Conservation (phyloP, 1,140 invertebrate genomes). For the Penaeus indicus region DNA sequence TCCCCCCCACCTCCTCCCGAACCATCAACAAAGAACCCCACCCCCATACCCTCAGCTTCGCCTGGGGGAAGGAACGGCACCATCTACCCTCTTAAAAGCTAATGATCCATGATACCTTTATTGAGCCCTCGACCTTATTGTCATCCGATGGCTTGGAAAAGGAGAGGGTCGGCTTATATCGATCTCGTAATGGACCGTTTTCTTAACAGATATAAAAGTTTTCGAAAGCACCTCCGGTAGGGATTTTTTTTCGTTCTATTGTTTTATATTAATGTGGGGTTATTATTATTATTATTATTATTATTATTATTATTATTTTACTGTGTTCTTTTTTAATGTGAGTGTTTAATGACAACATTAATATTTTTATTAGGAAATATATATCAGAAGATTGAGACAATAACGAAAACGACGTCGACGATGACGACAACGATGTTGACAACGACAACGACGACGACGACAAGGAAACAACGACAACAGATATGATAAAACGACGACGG, state of each 20-base stretch:
- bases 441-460: too few relatives aligned
- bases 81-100: slow-evolving; percentile 44
- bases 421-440: too few relatives aligned
- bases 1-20: too few relatives aligned
- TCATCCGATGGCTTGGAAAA: slow-evolving; percentile 44
- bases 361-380: too few relatives aligned
- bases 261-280: slow-evolving; percentile 5
- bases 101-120: slow-evolving; percentile 44
- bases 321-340: not conserved
- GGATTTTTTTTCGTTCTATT: not conserved
- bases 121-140: slow-evolving; percentile 37
- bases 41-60: too few relatives aligned
- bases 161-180: not conserved
- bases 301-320: not conserved
- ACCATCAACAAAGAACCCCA: too few relatives aligned
- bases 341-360: too few relatives aligned
- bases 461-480: too few relatives aligned
- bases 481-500: too few relatives aligned
- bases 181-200: not conserved
- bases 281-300: not conserved
- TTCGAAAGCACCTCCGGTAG: not conserved
- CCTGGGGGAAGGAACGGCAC: not conserved
- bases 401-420: too few relatives aligned
- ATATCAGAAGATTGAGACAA: too few relatives aligned
- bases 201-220: slow-evolving; percentile 12